Evolutionary conservation across 2,797 vertebrate genomes (phyloP).

Genomic region (Lates japonicus): DNA sequence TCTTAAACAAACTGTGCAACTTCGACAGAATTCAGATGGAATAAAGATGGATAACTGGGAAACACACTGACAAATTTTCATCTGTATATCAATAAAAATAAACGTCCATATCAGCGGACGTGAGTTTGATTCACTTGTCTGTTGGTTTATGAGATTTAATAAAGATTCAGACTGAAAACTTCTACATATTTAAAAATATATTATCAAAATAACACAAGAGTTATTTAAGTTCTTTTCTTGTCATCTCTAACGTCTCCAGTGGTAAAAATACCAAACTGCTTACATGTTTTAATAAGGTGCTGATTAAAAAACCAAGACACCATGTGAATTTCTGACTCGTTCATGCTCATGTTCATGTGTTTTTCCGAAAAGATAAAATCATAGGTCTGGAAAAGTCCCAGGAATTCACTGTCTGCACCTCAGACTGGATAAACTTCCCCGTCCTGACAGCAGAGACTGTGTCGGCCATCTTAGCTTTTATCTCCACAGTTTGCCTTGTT

Average conservation of each 20-base stretch:
- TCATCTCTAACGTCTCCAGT: too few species aligned
- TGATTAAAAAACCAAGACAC: not conserved
- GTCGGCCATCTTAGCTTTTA: too few species aligned
- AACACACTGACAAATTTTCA: not conserved
- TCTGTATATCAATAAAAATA: not conserved
- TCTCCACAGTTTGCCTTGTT: too few species aligned
- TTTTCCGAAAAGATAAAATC: not conserved
- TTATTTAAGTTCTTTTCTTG: too few species aligned
- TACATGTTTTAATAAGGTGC: not conserved
- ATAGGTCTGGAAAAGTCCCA: slow-evolving; percentile 18
- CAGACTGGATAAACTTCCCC: not conserved
- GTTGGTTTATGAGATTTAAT: not conserved
- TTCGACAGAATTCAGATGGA: too few species aligned
- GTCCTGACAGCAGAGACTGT: not conserved
- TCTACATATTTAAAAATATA: too few species aligned
- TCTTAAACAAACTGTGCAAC: not conserved
- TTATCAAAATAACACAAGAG: too few species aligned
- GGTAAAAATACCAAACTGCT: too few species aligned
- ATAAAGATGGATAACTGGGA: not conserved
- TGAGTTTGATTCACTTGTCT: too few species aligned
- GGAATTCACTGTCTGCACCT: not conserved
- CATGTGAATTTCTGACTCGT: not conserved
- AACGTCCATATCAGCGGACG: too few species aligned
- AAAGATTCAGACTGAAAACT: not conserved
- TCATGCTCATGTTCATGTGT: not conserved